These are phyloP conservation scores for Pedionomus torquatus DNA, from an alignment of 2,113 vertebrate genomes.

Conservation along the genomic window DNA sequence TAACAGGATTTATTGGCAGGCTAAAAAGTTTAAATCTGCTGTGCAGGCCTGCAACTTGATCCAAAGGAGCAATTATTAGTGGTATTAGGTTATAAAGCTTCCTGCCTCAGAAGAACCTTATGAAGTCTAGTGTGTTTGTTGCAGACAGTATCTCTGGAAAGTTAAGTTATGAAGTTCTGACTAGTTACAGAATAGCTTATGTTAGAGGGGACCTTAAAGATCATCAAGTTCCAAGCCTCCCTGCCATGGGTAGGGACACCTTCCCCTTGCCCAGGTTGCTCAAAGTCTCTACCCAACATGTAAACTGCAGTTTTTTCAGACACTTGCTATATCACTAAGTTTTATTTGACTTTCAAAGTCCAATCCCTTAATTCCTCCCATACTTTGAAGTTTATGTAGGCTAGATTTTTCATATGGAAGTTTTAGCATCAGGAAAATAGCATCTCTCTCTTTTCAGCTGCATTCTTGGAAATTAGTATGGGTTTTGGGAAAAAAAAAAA, in stretches of 20 bases:
- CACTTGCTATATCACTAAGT: neutral
- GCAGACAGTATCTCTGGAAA: neutral
- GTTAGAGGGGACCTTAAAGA: neutral
- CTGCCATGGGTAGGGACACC: neutral
- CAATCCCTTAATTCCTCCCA: neutral
- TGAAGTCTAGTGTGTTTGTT: neutral
- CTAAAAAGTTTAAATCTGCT: neutral
- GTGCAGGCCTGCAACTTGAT: neutral
- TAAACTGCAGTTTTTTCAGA: neutral
- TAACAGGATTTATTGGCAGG: neutral
- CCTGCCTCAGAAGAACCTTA: neutral
- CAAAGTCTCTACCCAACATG: neutral
- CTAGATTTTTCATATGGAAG: neutral
- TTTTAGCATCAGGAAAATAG: neutral
- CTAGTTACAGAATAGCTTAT: neutral
- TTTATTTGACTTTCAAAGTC: neutral
- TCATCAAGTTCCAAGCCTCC: neutral
- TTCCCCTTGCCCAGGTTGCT: neutral
- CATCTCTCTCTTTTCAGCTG: neutral
- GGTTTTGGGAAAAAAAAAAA: neutral
- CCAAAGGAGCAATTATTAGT: neutral
- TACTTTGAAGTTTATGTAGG: neutral
- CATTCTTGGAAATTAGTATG: neutral
- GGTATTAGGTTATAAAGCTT: neutral
- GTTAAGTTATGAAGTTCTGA: neutral